These are phyloP conservation scores for Peromyscus leucopus DNA, from an alignment of 2,113 vertebrate species.

Conservation along the genomic window DNA sequence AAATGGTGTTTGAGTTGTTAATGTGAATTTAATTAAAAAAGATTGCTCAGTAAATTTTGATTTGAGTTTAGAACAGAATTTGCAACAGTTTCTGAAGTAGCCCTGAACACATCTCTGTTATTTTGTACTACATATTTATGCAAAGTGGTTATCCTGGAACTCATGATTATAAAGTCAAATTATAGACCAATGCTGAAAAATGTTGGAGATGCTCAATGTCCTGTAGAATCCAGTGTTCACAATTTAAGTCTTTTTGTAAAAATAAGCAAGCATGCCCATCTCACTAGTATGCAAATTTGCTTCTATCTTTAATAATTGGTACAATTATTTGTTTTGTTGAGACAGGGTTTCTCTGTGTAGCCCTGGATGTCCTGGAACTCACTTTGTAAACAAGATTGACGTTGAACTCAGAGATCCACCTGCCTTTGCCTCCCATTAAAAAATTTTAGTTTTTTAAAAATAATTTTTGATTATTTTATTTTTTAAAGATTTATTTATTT, in stretches of 20 bases:
- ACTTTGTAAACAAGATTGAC: neutral
- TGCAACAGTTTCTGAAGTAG: neutral
- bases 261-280: neutral
- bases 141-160: neutral
- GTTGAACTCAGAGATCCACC: neutral
- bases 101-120: neutral
- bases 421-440: neutral
- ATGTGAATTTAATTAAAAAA: neutral
- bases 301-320: neutral
- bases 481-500: neutral
- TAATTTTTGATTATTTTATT: neutral
- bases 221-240: neutral
- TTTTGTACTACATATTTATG: neutral
- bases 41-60: neutral
- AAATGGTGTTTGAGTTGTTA: neutral
- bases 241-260: neutral
- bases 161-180: conserved; percentile 13
- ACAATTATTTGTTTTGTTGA: neutral
- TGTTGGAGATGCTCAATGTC: neutral
- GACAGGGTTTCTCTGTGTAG: neutral
- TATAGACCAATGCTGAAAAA: neutral
- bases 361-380: neutral
- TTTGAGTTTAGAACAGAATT: neutral
- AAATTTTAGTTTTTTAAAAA: neutral
- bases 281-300: neutral